Percentiles rank a stretch among this genome's conserved stretches.
These are phyloP conservation scores for Drosophila differens DNA, from an alignment of 2,888 invertebrate species.

Conservation along the genomic window DNA sequence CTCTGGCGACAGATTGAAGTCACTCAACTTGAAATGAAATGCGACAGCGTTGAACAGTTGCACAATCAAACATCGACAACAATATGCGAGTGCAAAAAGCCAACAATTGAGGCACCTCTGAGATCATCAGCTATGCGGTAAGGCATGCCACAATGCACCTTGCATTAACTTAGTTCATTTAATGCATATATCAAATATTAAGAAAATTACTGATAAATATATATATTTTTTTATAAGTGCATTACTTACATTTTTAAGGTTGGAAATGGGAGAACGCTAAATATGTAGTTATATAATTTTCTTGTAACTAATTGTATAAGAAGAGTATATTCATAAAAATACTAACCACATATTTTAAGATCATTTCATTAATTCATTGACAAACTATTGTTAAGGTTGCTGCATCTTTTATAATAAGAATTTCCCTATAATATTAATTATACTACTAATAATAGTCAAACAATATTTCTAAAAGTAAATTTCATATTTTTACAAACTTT, in stretches of 20 bases:
- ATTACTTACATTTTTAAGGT: neutral
- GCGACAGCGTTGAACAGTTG: constrained; percentile 81
- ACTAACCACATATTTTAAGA: neutral
- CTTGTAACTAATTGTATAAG: neutral
- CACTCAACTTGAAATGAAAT: constrained; percentile 84
- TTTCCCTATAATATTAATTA: accelerated
- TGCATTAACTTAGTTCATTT: too few species aligned
- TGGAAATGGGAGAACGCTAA: neutral
- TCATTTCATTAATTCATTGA: neutral
- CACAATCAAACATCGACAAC: constrained; percentile 72
- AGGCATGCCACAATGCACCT: neutral
- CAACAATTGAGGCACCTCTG: neutral
- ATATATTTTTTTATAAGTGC: neutral
- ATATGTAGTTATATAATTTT: neutral
- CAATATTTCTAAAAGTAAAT: neutral
- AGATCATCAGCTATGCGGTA: constrained; percentile 23
- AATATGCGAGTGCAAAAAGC: constrained; percentile 41
- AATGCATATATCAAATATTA: neutral
- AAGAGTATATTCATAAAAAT: neutral
- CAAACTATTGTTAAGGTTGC: neutral
- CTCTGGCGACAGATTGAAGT: constrained; percentile 84
- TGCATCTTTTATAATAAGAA: neutral
- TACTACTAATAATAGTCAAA: neutral
- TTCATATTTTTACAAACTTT: too few species aligned
- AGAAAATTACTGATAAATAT: neutral